phyloP scores from a whole-genome alignment of 2,113 vertebrate genomes.

The Peromyscus californicus region DNA sequence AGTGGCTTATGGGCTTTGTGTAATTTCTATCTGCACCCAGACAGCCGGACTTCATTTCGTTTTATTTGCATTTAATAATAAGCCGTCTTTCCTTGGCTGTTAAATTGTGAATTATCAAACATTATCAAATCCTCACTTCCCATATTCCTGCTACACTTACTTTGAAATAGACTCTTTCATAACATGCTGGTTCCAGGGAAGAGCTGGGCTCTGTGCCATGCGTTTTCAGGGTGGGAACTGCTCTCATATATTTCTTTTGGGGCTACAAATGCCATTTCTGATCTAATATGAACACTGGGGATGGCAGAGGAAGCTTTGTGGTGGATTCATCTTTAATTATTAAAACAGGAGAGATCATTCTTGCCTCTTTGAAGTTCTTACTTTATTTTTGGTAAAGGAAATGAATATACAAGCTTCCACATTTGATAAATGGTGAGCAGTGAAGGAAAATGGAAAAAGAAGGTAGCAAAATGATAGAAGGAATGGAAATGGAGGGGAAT shows the following conservation, averaged over 20 bases:
- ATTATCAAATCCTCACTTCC: constrained; percentile 82
- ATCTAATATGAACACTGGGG: constrained; percentile 85
- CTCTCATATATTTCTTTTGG: constrained; percentile 86
- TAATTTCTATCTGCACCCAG: constrained; percentile 87
- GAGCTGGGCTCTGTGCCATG: constrained; percentile 76
- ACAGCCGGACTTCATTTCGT: constrained; percentile 85
- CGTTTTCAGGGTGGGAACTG: constrained; percentile 77
- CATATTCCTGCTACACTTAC: constrained; percentile 75
- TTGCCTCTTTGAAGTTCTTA: constrained; percentile 86
- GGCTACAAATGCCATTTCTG: constrained; percentile 85
- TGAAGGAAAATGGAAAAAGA: constrained; percentile 66
- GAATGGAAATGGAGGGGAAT: background rate
- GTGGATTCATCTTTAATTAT: constrained; percentile 89
- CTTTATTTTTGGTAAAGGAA: constrained; percentile 86
- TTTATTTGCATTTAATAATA: constrained; percentile 90
- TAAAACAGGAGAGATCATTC: constrained; percentile 88
- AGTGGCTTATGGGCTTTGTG: constrained; percentile 84
- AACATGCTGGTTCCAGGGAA: constrained; percentile 77
- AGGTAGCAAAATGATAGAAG: constrained; percentile 15
- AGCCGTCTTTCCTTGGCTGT: constrained; percentile 85
- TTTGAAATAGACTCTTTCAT: constrained; percentile 80
- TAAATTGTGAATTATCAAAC: constrained; percentile 87
- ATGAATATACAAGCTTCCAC: constrained; percentile 77
- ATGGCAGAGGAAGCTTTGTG: constrained; percentile 82
- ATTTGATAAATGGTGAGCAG: constrained; percentile 75